Base-by-base conservation (phyloP, 2,888 invertebrate genomes). In the Lycaena phlaeas region DNA sequence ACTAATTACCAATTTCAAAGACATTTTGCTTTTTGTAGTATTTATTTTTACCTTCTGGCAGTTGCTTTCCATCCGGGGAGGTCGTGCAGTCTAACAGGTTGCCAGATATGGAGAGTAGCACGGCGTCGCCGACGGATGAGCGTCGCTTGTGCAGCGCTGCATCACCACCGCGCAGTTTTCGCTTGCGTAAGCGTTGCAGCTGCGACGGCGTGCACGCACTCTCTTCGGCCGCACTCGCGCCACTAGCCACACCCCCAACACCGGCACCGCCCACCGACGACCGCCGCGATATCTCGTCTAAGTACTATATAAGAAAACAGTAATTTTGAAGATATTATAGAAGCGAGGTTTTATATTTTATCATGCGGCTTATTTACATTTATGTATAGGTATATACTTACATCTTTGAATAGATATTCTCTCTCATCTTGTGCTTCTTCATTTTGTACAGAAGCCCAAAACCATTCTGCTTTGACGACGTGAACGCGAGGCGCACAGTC, bases 361-460 rank as follows among this genome's bases (percentile, higher is more conserved):
- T n/a, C n/a, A n/a, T n/a, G n/a, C n/a, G n/a, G n/a, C n/a, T n/a
- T n/a, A n/a, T n/a, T n/a, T n/a, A n/a, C n/a, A n/a, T n/a, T n/a
- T n/a, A n/a, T n/a, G n/a, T n/a, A n/a, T n/a, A n/a, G n/a, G n/a
- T n/a, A n/a, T n/a, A 38, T 30, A 87, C 90, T 90, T 85, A 93
- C 93, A 75, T 93, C 92, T 75, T 93, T 92, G 63, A 94, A 95
- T 11, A 92, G 86, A 78, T 96, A 96, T 54, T 96, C 92, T 64
- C 91, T 90, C 72, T 97, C 98, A 61, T 94, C 93, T 46, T 96
- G 95, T 59, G 94, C 93, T 51, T 93, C 94, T 61, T 96, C 96
- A 86, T 97, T 96, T 79, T 97, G 97, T 47, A 98, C 95, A 36
- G 97, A 96, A 27, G 94, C 95, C 98, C 98, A 98, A 81, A 98